A percentile compares a stretch with the other conserved stretches of the same genome.
Conservation (phyloP, 2,888 invertebrate species). For the Lepidocyrtoides sp. region DNA sequence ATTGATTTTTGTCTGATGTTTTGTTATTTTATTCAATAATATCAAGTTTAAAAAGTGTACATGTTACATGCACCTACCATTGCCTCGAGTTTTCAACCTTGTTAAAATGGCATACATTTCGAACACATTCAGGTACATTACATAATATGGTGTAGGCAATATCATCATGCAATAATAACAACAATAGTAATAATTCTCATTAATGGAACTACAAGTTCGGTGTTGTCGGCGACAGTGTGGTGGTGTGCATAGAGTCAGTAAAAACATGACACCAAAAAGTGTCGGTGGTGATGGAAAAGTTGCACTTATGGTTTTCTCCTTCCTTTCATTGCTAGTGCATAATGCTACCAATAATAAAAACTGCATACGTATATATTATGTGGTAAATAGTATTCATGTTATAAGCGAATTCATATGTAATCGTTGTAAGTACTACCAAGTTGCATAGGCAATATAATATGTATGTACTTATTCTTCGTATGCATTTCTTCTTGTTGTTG, state of each 20-base stretch:
- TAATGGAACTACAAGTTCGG: slow-evolving; percentile 32
- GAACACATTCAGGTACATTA: too few species aligned
- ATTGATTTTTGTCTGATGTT: slow-evolving; percentile 28
- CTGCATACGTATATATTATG: too few species aligned
- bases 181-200: neutral
- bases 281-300: slow-evolving; percentile 79
- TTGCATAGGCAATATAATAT: neutral
- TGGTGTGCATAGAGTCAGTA: slow-evolving; percentile 2
- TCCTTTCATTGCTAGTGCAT: neutral
- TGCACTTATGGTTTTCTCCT: slow-evolving; percentile 24
- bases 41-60: too few species aligned
- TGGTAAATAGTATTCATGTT: too few species aligned
- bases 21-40: neutral
- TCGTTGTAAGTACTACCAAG: too few species aligned
- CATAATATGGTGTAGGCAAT: too few species aligned
- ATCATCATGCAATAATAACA: neutral
- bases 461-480: neutral
- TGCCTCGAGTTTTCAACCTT: too few species aligned
- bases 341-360: neutral
- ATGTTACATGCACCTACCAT: too few species aligned
- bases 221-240: neutral
- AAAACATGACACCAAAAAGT: slow-evolving; percentile 80
- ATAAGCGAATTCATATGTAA: too few species aligned
- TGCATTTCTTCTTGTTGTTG: neutral
- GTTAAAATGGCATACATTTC: too few species aligned